Percentiles rank a stretch among this genome's conserved stretches.
phyloP scores from a whole-genome alignment of 2,113 vertebrate genomes.

The Oceanodroma tethys region DNA sequence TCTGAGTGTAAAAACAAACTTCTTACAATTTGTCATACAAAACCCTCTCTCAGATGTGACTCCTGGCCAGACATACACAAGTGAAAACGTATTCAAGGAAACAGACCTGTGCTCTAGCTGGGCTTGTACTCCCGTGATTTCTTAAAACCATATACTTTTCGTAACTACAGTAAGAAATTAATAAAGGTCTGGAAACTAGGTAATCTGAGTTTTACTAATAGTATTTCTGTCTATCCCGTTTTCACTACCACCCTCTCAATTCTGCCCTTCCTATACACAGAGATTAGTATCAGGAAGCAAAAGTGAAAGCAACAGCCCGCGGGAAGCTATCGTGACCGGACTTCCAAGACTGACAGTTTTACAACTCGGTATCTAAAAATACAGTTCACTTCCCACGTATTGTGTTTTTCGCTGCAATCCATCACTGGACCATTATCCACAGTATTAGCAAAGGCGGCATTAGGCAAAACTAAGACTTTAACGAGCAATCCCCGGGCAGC shows the following conservation, averaged over 20 bases:
- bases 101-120: background rate
- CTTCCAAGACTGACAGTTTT: background rate
- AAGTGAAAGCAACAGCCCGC: conserved; percentile 7
- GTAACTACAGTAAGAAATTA: fast-evolving
- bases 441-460: fast-evolving
- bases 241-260: background rate
- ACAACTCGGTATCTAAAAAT: background rate
- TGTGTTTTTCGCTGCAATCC: background rate
- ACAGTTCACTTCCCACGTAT: background rate
- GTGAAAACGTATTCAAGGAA: background rate
- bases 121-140: fast-evolving
- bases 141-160: background rate
- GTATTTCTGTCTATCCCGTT: background rate
- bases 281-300: background rate
- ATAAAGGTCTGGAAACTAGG: background rate
- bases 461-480: fast-evolving
- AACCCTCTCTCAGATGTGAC: background rate
- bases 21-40: background rate
- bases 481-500: fast-evolving
- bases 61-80: background rate
- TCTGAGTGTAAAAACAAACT: background rate
- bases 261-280: background rate
- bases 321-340: background rate
- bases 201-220: background rate
- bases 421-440: fast-evolving